Evolutionary conservation across 2,113 vertebrate species (phyloP).

Genomic region (Probosciger aterrimus): DNA sequence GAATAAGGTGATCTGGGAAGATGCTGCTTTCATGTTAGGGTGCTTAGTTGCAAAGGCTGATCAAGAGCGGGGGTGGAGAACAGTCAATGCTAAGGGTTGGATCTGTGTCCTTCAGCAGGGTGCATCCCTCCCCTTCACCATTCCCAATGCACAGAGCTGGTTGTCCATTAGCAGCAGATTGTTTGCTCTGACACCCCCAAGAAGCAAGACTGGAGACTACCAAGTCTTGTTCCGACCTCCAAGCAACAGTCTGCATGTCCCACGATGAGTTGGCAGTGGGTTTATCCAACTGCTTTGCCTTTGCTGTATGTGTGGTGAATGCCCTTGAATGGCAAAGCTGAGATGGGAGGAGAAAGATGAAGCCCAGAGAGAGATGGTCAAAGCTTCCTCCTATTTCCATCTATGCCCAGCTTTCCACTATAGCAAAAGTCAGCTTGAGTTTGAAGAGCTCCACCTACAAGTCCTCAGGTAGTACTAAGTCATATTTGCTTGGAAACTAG

Average conservation of each 20-base stretch:
- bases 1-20: background rate
- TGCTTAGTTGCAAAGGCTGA: background rate
- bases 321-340: background rate
- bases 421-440: background rate
- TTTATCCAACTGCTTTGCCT: background rate
- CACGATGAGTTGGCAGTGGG: background rate
- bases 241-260: background rate
- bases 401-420: background rate
- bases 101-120: background rate
- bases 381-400: background rate
- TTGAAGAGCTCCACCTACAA: background rate
- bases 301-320: background rate
- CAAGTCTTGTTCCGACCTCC: background rate
- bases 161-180: background rate
- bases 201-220: background rate
- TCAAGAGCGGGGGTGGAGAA: background rate
- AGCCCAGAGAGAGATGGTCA: background rate
- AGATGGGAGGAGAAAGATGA: background rate
- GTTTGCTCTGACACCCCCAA: background rate
- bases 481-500: background rate
- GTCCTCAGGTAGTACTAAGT: background rate
- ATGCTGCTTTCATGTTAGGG: background rate
- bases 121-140: background rate
- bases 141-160: background rate
- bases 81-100: background rate